Conservation (phyloP, 1,140 invertebrate species). For the Zelostemma sp. region DNA sequence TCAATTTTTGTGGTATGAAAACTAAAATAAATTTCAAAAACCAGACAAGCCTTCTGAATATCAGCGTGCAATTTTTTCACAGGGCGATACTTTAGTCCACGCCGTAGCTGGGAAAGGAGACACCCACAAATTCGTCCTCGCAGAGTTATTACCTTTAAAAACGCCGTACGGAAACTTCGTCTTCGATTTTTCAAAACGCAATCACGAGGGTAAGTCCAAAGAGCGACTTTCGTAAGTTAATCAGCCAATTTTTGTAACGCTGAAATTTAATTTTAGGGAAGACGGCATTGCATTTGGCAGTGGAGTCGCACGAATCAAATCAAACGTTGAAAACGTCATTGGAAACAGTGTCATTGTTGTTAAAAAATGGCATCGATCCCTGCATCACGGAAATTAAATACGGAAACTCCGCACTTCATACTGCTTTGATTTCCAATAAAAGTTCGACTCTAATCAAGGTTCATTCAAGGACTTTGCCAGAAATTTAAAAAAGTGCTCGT, state of each 20-base stretch:
- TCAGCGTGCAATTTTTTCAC: too few relatives aligned
- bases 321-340: conserved; percentile 27
- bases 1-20: too few relatives aligned
- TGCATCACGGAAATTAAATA: conserved; percentile 45
- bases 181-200: conserved; percentile 56
- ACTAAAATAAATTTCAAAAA: too few relatives aligned
- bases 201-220: conserved; percentile 60
- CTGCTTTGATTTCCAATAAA: conserved; percentile 45
- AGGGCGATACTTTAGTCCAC: conserved; percentile 60
- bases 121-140: conserved; percentile 43
- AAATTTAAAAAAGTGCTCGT: too few relatives aligned
- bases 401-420: conserved; percentile 56
- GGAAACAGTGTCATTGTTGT: conserved; percentile 39
- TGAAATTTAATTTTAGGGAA: conserved; percentile 37
- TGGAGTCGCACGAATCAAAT: conserved; percentile 46
- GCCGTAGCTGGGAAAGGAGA: conserved; percentile 52
- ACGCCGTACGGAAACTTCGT: conserved; percentile 50
- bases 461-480: too few relatives aligned
- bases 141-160: conserved; percentile 53
- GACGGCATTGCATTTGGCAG: conserved; percentile 57
- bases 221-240: too few relatives aligned
- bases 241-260: not conserved
- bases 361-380: conserved; percentile 53
- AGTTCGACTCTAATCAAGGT: conserved; percentile 58
- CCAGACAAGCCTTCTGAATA: too few relatives aligned